These are phyloP conservation scores for Strigamia crassipes DNA, from an alignment of 2,888 invertebrate species.

Conservation along the genomic window DNA sequence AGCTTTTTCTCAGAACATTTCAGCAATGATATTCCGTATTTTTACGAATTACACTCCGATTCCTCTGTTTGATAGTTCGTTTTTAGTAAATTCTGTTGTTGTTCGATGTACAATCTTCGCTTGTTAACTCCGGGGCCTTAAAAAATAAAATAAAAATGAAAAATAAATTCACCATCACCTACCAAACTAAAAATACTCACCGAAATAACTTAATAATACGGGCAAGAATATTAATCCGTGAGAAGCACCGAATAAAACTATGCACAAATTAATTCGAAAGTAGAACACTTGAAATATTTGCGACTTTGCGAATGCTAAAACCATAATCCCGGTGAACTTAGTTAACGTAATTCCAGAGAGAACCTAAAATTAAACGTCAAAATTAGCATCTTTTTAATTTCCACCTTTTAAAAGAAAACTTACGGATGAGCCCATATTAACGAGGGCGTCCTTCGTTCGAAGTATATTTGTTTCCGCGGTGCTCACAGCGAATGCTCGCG, in stretches of 20 bases:
- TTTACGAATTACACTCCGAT: conserved; percentile 38
- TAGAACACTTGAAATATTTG: conserved; percentile 94
- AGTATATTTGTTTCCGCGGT: conserved; percentile 72
- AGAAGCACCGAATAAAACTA: conserved; percentile 93
- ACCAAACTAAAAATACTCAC: conserved; percentile 67
- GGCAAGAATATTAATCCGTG: conserved; percentile 98
- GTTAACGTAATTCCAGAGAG: conserved; percentile 97
- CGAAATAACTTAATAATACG: conserved; percentile 94
- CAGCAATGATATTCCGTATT: not conserved
- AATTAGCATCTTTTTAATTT: not conserved
- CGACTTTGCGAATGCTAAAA: conserved; percentile 94
- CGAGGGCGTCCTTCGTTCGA: conserved; percentile 80
- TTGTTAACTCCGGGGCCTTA: conserved; percentile 33
- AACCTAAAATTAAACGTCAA: conserved; percentile 65
- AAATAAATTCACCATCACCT: not conserved
- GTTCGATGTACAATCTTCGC: conserved; percentile 28
- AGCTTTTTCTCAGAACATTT: not conserved
- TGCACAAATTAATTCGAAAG: conserved; percentile 97
- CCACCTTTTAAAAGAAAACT: conserved; percentile 54
- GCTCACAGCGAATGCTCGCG: conserved; percentile 86
- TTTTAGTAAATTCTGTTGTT: conserved; percentile 37
- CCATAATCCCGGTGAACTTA: conserved; percentile 95
- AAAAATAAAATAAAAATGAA: not conserved
- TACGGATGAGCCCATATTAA: conserved; percentile 91
- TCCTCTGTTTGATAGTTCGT: conserved; percentile 29